Evolutionary conservation across 2,113 vertebrate genomes (phyloP).

Genomic region (Ciconia stormi): DNA sequence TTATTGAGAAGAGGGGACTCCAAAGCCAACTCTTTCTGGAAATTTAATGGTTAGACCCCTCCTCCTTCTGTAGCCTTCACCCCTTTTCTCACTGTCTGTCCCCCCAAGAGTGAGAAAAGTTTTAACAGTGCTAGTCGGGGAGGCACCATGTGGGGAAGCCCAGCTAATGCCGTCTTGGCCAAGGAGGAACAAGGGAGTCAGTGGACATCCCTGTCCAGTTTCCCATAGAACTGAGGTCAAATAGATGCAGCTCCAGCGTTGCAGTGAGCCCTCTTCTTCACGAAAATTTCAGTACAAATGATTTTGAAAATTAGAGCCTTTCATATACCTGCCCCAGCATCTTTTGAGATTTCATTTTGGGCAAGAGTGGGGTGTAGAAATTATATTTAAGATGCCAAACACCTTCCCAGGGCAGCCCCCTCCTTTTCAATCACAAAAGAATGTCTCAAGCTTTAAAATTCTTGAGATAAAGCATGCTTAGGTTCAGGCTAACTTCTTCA

Average conservation of each 20-base stretch:
- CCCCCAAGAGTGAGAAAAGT: background rate
- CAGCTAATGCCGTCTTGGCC: background rate
- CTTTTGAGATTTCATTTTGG: background rate
- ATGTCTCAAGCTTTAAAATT: background rate
- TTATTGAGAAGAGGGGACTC: background rate
- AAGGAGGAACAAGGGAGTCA: background rate
- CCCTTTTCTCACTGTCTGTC: background rate
- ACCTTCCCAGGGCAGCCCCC: background rate
- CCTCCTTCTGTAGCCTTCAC: background rate
- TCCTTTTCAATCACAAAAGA: background rate
- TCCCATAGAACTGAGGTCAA: background rate
- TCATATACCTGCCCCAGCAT: background rate
- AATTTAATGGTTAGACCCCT: background rate
- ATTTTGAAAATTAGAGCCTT: background rate
- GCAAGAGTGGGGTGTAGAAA: background rate
- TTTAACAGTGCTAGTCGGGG: background rate
- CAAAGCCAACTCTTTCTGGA: background rate
- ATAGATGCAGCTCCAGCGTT: background rate
- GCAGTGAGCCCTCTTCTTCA: background rate
- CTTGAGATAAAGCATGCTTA: background rate
- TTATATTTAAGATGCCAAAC: background rate
- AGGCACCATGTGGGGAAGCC: background rate
- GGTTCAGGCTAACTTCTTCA: background rate
- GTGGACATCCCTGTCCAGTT: background rate
- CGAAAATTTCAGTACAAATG: background rate